phyloP scores from a whole-genome alignment of 2,888 invertebrate genomes.

The Cantharis nigra region DNA sequence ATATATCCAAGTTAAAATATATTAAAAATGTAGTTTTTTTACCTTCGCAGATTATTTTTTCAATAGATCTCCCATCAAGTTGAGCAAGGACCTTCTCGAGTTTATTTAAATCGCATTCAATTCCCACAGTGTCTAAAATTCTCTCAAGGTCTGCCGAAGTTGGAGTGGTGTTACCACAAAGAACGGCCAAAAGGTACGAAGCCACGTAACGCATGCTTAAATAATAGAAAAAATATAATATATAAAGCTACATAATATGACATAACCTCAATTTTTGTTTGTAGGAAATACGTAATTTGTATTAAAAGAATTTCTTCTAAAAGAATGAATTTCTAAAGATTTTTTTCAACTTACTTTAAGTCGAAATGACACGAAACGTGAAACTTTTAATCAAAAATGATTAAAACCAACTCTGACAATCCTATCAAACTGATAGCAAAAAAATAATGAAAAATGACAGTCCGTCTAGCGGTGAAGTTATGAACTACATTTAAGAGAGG shows the following conservation, averaged over 20 bases:
- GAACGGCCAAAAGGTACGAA: slow-evolving; percentile 93
- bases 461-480: neutral
- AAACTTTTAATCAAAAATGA: neutral
- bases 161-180: slow-evolving; percentile 89
- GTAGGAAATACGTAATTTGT: neutral
- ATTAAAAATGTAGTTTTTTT: neutral
- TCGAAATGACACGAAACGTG: slow-evolving; percentile 86
- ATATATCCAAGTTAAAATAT: neutral
- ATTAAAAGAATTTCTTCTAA: too few relatives aligned
- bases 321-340: too few relatives aligned
- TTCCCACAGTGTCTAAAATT: slow-evolving; percentile 94
- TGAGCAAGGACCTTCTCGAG: slow-evolving; percentile 84
- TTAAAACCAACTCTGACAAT: neutral
- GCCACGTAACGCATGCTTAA: slow-evolving; percentile 99
- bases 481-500: neutral
- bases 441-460: neutral
- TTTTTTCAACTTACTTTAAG: slow-evolving; percentile 71
- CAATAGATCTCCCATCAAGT: slow-evolving; percentile 88
- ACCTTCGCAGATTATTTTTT: slow-evolving; percentile 80
- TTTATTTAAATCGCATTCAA: slow-evolving; percentile 87
- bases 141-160: slow-evolving; percentile 86
- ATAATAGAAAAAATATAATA: slow-evolving; percentile 24
- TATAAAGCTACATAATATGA: too few relatives aligned
- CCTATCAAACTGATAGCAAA: neutral
- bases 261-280: slow-evolving; percentile 14